A percentile compares a stretch with the other conserved stretches of the same genome.
These are phyloP conservation scores for Rotaria sp. DNA, from an alignment of 2,888 invertebrate genomes.

Conservation along the genomic window DNA sequence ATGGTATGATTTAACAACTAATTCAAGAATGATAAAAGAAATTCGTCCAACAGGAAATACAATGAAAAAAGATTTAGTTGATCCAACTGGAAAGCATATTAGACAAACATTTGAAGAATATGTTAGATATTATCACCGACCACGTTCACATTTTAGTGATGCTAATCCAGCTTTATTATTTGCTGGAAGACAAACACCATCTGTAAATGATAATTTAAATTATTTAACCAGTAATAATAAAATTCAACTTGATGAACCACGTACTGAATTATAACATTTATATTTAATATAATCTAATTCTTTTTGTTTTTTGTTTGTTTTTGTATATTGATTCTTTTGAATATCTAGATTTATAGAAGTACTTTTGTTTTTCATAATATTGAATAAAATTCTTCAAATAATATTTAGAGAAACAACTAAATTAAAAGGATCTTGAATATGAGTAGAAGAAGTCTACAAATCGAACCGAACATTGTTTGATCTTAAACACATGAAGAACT, in stretches of 20 bases:
- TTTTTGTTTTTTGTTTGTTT: too few relatives aligned
- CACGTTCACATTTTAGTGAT: neutral
- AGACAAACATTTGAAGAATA: constrained; percentile 24
- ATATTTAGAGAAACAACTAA: too few relatives aligned
- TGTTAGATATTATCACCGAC: neutral
- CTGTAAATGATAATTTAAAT: neutral
- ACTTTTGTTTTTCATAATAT: too few relatives aligned
- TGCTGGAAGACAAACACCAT: neutral
- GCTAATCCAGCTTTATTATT: constrained; percentile 5
- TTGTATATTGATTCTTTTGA: too few relatives aligned
- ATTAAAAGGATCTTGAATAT: too few relatives aligned
- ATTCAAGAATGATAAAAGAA: neutral
- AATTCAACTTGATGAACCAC: neutral
- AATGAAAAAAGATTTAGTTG: neutral
- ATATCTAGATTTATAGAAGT: too few relatives aligned
- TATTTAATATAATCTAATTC: too few relatives aligned
- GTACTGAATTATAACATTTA: neutral
- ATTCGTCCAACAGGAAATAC: neutral
- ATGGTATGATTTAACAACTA: neutral
- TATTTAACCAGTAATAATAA: neutral
- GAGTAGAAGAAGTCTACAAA: too few relatives aligned
- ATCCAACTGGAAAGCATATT: neutral
- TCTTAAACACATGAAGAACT: too few relatives aligned
- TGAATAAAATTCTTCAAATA: too few relatives aligned
- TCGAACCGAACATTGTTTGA: too few relatives aligned